These are phyloP conservation scores for Sebastes kiyomatsui DNA, from an alignment of 2,797 vertebrate species.

Conservation along the genomic window DNA sequence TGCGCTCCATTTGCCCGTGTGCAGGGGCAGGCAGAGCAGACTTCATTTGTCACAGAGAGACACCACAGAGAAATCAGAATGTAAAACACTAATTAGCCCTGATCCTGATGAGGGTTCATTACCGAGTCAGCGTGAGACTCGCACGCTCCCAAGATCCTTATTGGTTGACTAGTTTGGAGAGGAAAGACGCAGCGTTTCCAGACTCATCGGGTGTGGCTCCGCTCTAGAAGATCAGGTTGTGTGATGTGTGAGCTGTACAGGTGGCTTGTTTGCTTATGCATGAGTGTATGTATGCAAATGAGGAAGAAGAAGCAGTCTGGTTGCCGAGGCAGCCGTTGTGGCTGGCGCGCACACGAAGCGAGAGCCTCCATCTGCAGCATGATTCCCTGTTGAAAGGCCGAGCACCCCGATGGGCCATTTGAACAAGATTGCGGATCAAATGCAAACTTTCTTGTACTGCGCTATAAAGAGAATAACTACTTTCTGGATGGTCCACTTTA, in stretches of 20 bases:
- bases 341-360: constrained; percentile 23
- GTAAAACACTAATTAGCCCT: constrained; percentile 78
- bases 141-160: constrained; percentile 30
- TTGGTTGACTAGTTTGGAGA: constrained; percentile 42
- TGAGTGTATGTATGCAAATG: constrained; percentile 57
- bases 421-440: constrained; percentile 44
- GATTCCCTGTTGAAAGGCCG: constrained; percentile 43
- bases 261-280: constrained; percentile 57
- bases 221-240: neutral
- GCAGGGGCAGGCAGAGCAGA: constrained; percentile 53
- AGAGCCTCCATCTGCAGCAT: constrained; percentile 36
- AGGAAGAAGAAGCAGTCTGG: neutral
- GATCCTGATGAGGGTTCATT: constrained; percentile 74
- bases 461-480: constrained; percentile 30
- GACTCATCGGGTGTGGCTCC: constrained; percentile 3
- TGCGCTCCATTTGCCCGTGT: constrained; percentile 56
- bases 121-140: constrained; percentile 57
- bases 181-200: constrained; percentile 1
- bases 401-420: constrained; percentile 35
- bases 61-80: constrained; percentile 74
- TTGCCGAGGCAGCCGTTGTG: constrained; percentile 12
- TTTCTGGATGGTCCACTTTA: constrained; percentile 23
- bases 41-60: constrained; percentile 70
- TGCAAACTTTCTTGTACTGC: neutral
- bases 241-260: constrained; percentile 36